phyloP scores from a whole-genome alignment of 1,140 invertebrate genomes.

The Leptestheria dahalacensis region DNA sequence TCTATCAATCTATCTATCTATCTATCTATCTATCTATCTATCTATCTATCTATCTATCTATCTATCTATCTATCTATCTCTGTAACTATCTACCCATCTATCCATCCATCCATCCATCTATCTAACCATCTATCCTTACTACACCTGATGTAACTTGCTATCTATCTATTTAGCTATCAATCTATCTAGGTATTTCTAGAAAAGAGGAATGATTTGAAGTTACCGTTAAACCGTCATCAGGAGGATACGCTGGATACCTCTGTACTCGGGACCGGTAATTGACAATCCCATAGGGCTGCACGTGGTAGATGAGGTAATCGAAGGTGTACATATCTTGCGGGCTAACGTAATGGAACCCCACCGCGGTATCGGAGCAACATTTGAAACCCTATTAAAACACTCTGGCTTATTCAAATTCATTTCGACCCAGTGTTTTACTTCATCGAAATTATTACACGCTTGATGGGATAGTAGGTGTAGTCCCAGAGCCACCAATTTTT shows the following conservation, averaged over 20 bases:
- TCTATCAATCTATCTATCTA: background rate
- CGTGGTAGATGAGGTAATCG: conserved; percentile 90
- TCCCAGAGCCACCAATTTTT: conserved; percentile 87
- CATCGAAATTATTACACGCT: conserved; percentile 44
- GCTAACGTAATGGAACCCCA: conserved; percentile 90
- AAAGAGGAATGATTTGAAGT: no score
- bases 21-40: background rate
- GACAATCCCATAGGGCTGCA: conserved; percentile 62
- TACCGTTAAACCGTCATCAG: background rate
- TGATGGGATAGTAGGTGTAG: conserved; percentile 78
- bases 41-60: background rate
- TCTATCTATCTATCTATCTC: background rate
- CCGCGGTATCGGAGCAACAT: conserved; percentile 88
- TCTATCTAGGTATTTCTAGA: no score
- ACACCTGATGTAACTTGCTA: no score
- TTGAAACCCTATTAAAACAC: conserved; percentile 55
- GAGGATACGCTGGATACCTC: background rate
- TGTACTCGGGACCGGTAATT: background rate
- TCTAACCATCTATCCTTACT: no score
- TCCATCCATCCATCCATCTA: background rate
- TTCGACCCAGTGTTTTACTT: background rate
- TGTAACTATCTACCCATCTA: no score
- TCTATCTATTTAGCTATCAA: background rate
- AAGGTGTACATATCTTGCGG: conserved; percentile 90
- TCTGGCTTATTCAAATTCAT: background rate